A percentile compares a stretch with the other conserved stretches of the same genome.
phyloP scores from a whole-genome alignment of 2,888 invertebrate genomes.

The Tinea trinotella region DNA sequence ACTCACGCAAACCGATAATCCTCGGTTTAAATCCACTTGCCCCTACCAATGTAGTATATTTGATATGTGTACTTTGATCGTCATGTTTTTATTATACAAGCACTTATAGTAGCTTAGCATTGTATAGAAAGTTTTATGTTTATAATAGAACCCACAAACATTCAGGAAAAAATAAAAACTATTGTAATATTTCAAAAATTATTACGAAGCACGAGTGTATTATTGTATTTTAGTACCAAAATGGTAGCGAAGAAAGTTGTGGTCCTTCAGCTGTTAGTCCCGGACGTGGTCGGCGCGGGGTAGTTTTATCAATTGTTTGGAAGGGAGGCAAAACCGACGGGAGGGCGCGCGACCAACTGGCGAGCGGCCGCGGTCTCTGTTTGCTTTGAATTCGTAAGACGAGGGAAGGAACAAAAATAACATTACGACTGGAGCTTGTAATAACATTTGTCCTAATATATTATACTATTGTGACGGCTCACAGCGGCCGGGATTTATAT shows the following conservation, averaged over 20 bases:
- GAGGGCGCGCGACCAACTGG: slow-evolving; percentile 2
- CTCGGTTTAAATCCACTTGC: too few species aligned
- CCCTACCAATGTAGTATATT: too few species aligned
- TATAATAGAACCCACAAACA: too few species aligned
- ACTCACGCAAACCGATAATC: too few species aligned
- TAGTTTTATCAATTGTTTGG: slow-evolving; percentile 6
- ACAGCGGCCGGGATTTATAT: slow-evolving; percentile 56
- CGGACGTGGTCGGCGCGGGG: slow-evolving; percentile 8
- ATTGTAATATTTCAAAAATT: background rate
- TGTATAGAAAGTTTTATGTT: too few species aligned
- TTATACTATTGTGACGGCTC: slow-evolving; percentile 65
- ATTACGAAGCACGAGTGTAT: background rate
- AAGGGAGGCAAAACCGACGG: background rate
- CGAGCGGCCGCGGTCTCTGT: slow-evolving; percentile 29
- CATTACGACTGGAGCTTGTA: slow-evolving; percentile 63
- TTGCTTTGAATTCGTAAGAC: slow-evolving; percentile 41
- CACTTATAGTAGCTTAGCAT: too few species aligned
- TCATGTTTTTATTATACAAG: too few species aligned
- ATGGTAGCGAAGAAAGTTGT: background rate
- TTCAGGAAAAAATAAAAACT: too few species aligned
- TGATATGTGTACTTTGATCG: too few species aligned
- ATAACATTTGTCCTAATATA: slow-evolving; percentile 70
- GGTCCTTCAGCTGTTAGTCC: background rate
- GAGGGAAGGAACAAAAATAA: slow-evolving; percentile 60
- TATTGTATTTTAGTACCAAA: slow-evolving; percentile 1